These are phyloP conservation scores for Elysia chlorotica DNA, from an alignment of 1,140 invertebrate species.

Conservation along the genomic window DNA sequence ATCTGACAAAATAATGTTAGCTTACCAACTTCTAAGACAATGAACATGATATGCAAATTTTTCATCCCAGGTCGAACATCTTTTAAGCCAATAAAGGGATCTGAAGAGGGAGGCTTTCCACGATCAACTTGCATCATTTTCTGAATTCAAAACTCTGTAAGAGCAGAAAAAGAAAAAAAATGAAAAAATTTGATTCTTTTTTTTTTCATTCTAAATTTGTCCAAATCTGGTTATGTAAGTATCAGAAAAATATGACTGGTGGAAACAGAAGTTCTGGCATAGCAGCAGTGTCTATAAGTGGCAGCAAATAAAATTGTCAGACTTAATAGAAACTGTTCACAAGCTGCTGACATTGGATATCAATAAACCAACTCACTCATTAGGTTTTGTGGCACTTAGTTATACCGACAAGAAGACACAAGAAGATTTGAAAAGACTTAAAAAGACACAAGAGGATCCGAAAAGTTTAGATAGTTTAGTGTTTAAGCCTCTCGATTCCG, in stretches of 20 bases:
- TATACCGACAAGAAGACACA: too few species aligned
- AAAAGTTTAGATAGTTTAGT: too few species aligned
- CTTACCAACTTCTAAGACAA: slow-evolving; percentile 85
- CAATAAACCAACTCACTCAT: too few species aligned
- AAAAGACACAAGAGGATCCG: too few species aligned
- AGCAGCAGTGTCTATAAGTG: background rate
- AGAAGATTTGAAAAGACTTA: too few species aligned
- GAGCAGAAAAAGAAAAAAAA: background rate
- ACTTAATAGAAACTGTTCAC: too few species aligned
- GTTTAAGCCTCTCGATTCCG: too few species aligned
- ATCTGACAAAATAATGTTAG: background rate
- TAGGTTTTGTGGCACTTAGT: too few species aligned
- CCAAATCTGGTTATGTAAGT: background rate
- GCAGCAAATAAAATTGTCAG: too few species aligned
- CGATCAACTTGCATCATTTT: slow-evolving; percentile 12
- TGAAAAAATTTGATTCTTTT: background rate
- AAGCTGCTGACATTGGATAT: too few species aligned
- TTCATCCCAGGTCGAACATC: slow-evolving; percentile 75
- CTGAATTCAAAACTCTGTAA: background rate
- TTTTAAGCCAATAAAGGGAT: slow-evolving; percentile 43
- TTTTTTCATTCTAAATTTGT: background rate
- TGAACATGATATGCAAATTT: slow-evolving; percentile 90
- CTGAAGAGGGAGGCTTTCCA: background rate
- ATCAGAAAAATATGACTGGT: background rate
- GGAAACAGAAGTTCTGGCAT: background rate